Evolutionary conservation across 2,888 invertebrate genomes (phyloP).

Genomic region (Amblyjoppa fuscipennis): DNA sequence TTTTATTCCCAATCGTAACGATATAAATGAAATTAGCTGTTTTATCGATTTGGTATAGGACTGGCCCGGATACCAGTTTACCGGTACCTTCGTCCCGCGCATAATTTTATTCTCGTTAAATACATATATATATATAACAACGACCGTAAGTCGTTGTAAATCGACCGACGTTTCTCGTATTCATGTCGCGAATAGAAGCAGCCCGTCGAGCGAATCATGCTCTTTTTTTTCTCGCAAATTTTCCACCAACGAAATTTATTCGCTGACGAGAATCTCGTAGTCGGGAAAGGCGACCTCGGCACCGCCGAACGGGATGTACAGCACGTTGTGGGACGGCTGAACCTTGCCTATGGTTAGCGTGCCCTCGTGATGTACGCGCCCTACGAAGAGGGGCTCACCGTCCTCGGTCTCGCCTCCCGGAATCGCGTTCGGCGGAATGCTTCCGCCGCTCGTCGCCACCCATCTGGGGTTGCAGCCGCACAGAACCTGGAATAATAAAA

Average conservation of each 20-base stretch:
- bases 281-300: constrained; percentile 92
- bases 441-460: constrained; percentile 88
- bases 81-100: constrained; percentile 39
- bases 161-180: constrained; percentile 39
- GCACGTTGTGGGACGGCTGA: constrained; percentile 92
- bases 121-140: constrained; percentile 25
- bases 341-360: constrained; percentile 93
- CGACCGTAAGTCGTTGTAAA: not conserved
- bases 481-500: constrained; percentile 81
- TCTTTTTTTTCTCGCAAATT: constrained; percentile 15
- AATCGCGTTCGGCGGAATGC: constrained; percentile 91
- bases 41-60: constrained; percentile 14
- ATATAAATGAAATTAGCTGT: not conserved
- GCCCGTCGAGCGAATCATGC: constrained; percentile 37
- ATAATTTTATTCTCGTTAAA: not conserved
- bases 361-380: constrained; percentile 92
- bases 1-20: constrained; percentile 10
- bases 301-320: constrained; percentile 94
- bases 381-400: constrained; percentile 92
- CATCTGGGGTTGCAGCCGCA: constrained; percentile 83
- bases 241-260: constrained; percentile 72
- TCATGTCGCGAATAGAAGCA: constrained; percentile 46
- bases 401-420: constrained; percentile 91
- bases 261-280: constrained; percentile 91
- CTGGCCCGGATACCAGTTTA: constrained; percentile 12